Percentiles rank a stretch among this genome's conserved stretches.
phyloP scores from a whole-genome alignment of 1,140 invertebrate species.

The Psilanteris sp. region DNA sequence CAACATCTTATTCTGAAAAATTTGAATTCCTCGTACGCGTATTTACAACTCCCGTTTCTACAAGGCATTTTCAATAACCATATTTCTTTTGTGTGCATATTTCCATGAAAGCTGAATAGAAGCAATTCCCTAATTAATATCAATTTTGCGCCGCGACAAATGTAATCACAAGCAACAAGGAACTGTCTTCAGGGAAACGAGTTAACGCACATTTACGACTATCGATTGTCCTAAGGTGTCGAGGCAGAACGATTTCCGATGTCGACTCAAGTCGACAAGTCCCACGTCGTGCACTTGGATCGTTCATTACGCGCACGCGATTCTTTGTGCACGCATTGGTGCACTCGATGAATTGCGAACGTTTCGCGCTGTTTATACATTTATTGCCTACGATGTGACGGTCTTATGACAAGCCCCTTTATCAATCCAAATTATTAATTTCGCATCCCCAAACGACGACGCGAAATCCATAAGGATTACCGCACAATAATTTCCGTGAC shows the following conservation, averaged over 20 bases:
- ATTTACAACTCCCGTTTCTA: too few species aligned
- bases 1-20: too few species aligned
- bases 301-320: constrained; percentile 64
- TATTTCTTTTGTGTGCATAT: too few species aligned
- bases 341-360: constrained; percentile 63
- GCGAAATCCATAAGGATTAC: too few species aligned
- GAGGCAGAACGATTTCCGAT: constrained; percentile 69
- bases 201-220: constrained; percentile 67
- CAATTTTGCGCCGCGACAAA: constrained; percentile 37
- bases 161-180: constrained; percentile 51
- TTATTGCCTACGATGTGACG: constrained; percentile 50
- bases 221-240: constrained; percentile 71
- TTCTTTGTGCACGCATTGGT: constrained; percentile 61
- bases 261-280: constrained; percentile 62
- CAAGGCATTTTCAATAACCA: too few species aligned
- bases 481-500: too few species aligned
- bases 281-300: constrained; percentile 53
- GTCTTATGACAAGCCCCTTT: constrained; percentile 40
- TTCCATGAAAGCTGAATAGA: constrained; percentile 22
- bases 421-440: constrained; percentile 44
- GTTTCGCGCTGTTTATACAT: constrained; percentile 54
- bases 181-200: constrained; percentile 57
- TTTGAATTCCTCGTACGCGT: too few species aligned
- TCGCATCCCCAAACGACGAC: constrained; percentile 22
- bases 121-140: constrained; percentile 36